Evolutionary conservation across 2,888 invertebrate genomes (phyloP).

Genomic region (Xestia ashworthii): DNA sequence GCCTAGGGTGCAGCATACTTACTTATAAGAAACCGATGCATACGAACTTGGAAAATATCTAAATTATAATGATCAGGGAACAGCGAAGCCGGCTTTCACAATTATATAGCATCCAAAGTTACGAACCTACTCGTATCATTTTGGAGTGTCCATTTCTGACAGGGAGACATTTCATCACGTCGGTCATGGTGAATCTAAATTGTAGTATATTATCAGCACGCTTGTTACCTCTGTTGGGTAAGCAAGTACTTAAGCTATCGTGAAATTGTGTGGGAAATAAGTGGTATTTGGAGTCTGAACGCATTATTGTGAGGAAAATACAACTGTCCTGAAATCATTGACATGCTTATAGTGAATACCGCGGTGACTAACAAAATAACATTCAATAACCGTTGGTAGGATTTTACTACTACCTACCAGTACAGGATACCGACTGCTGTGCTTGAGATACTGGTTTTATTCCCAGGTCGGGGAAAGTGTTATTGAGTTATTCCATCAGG

Average conservation of each 20-base stretch:
- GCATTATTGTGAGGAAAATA: not conserved
- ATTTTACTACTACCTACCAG: too few species aligned
- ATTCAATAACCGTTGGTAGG: too few species aligned
- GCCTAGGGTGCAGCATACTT: not conserved
- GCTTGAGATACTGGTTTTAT: too few species aligned
- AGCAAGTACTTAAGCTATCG: constrained; percentile 16
- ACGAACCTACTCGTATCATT: constrained; percentile 21
- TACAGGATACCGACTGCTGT: too few species aligned
- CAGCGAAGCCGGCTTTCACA: not conserved
- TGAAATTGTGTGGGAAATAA: constrained; percentile 14
- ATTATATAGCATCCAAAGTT: not conserved
- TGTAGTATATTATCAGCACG: constrained; percentile 50
- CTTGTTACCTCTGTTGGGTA: constrained; percentile 33
- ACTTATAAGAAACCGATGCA: not conserved
- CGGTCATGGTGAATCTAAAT: constrained; percentile 41
- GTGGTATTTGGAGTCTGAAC: not conserved
- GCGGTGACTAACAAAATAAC: not conserved
- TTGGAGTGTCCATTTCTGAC: not conserved
- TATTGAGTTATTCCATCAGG: too few species aligned
- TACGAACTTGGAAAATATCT: not conserved
- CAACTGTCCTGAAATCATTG: not conserved
- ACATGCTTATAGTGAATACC: too few species aligned
- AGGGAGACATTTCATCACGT: constrained; percentile 15
- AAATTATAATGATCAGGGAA: not conserved
- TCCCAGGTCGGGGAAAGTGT: too few species aligned